Base-by-base conservation (phyloP, 2,797 vertebrate genomes). In the Sebastes melanostomus region DNA sequence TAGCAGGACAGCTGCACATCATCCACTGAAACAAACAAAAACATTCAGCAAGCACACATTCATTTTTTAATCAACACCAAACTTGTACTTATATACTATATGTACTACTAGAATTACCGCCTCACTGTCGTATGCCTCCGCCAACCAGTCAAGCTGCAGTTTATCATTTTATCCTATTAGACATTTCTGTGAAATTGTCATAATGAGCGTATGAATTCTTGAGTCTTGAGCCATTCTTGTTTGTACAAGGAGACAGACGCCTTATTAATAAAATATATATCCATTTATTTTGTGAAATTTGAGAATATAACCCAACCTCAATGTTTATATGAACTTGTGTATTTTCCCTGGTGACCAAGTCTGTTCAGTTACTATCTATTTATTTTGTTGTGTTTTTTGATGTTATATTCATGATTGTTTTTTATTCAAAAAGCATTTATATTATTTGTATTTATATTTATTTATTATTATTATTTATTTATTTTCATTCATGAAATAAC, bases 1-100 rank as follows among this genome's bases (percentile, higher is more conserved):
- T 99, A 99, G 92, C 98, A 99, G 71, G 98, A 98, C 84, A 98
- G 96, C 93, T 99, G 98, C 66, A 99, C 96, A 25, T 99, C 98
- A 79, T 97, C 94, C 96, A 99, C 98, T 99, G 93, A 81, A 96
- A 92, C 30, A 86, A 66, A 70, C 1, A 69, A 22, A 25, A 67
- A 66, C 6, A 38, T 9, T n/a, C 6, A 61, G 66, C 11, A 52
- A n/a, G 63, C 27, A 34, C 8, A 16, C 10, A 38, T 55, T 12
- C 12, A 27, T 24, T 0, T 36, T 5, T 22, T 12, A 55, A 55
- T 55, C 54, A 55, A 55, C 54, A 55, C 22, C 22, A 5, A 42
- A 0, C 1, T 25, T 6, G 14, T 38, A 22, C n/a, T 38, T n/a
- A 2, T 50, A 50, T 50, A 50, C 42, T 50, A 20, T 50, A 50